Evolutionary conservation across 2,888 invertebrate species (phyloP).

Genomic region (Acanthacorydalis orientalis): DNA sequence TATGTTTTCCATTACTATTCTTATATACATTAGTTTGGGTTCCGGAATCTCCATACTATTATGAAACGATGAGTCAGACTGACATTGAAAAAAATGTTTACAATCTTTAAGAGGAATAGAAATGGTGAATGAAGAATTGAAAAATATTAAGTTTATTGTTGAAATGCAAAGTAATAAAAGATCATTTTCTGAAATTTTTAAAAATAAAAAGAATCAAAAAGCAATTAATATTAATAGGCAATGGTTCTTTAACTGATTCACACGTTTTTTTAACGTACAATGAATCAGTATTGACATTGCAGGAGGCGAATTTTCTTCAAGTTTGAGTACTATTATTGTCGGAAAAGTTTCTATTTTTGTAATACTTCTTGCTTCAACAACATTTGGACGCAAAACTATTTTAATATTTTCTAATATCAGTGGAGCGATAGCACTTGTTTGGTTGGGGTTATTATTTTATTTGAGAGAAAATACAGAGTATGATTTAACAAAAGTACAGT

Average conservation of each 20-base stretch:
- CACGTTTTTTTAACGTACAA: conserved; percentile 37
- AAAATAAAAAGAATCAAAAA: conserved; percentile 33
- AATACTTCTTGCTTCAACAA: conserved; percentile 31
- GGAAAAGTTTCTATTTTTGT: conserved; percentile 31
- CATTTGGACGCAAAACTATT: conserved; percentile 31
- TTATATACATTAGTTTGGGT: not conserved
- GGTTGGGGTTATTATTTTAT: conserved; percentile 21
- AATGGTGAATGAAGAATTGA: conserved; percentile 18
- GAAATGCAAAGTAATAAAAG: conserved; percentile 28
- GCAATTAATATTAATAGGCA: conserved; percentile 37
- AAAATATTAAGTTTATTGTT: conserved; percentile 9
- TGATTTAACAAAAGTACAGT: conserved; percentile 17
- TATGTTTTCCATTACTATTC: conserved; percentile 12
- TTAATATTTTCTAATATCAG: conserved; percentile 25
- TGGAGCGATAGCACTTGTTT: conserved; percentile 17
- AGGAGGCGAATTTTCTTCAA: conserved; percentile 19
- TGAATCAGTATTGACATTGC: conserved; percentile 23
- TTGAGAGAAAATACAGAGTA: conserved; percentile 17
- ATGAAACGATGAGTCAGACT: not conserved
- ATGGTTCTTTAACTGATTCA: conserved; percentile 32
- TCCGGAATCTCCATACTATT: conserved; percentile 3
- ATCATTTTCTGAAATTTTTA: conserved; percentile 30
- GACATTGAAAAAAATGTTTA: not conserved
- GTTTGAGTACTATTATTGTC: not conserved
- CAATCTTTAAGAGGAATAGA: conserved; percentile 7